phyloP scores from a whole-genome alignment of 2,113 vertebrate genomes.

The Suricata suricatta region DNA sequence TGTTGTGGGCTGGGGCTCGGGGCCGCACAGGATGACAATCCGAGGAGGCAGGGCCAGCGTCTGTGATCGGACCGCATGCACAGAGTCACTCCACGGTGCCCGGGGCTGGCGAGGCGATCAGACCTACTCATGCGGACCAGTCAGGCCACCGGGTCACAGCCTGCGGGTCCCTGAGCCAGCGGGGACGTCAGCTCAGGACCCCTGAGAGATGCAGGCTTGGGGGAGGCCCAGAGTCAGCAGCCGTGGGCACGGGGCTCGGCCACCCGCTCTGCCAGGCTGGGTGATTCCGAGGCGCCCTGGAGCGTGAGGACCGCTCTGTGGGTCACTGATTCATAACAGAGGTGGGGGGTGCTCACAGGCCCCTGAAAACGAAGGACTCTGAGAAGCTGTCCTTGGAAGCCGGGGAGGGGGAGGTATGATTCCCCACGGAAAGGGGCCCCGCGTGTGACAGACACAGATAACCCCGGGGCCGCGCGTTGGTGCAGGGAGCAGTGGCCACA shows the following conservation, averaged over 20 bases:
- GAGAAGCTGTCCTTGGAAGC: not conserved
- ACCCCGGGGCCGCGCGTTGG: not conserved
- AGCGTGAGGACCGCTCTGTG: not conserved
- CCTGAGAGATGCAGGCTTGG: not conserved
- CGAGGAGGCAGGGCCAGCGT: rapidly evolving
- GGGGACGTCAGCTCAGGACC: not conserved
- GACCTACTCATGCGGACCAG: rapidly evolving
- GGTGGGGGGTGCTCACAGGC: not conserved
- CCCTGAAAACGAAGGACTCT: not conserved
- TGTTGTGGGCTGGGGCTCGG: not conserved
- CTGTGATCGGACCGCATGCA: rapidly evolving
- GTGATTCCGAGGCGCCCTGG: not conserved
- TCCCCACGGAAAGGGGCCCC: not conserved
- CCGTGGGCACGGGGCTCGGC: not conserved
- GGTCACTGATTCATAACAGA: not conserved
- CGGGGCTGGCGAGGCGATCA: not conserved
- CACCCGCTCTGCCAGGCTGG: not conserved
- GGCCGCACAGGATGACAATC: not conserved
- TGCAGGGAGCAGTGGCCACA: not conserved
- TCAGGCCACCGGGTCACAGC: not conserved
- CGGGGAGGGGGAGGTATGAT: too few species aligned
- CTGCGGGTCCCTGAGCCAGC: not conserved
- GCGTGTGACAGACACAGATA: not conserved
- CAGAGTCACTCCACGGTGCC: not conserved
- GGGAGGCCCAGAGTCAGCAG: not conserved